These are phyloP conservation scores for Hybognathus amarus DNA, from an alignment of 2,797 vertebrate genomes.

Conservation along the genomic window DNA sequence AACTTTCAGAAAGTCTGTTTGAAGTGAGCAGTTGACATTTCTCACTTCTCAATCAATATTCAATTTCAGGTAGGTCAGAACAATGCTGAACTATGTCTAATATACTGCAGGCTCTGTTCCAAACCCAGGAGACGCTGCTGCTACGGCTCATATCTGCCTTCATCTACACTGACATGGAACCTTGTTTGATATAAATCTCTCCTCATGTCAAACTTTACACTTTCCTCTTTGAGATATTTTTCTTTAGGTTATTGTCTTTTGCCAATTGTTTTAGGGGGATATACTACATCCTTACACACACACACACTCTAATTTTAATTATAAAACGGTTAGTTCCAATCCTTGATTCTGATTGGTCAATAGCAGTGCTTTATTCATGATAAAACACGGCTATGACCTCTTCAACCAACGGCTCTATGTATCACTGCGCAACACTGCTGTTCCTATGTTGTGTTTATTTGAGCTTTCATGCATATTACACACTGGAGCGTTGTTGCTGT, in stretches of 20 bases:
- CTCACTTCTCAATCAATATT: slow-evolving; percentile 28
- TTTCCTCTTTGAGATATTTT: not conserved
- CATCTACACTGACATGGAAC: not conserved
- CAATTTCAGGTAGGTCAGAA: slow-evolving; percentile 31
- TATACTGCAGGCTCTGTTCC: not conserved
- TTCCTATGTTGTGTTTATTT: no score
- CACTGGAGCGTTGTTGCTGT: no score
- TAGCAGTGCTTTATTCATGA: no score
- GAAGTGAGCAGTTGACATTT: slow-evolving; percentile 2
- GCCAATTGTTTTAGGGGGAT: not conserved
- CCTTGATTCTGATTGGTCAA: no score
- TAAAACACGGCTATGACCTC: no score
- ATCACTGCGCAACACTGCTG: no score
- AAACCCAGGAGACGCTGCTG: not conserved
- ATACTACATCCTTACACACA: not conserved
- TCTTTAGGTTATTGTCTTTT: not conserved
- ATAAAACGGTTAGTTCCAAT: no score
- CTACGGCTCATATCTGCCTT: not conserved
- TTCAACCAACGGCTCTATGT: no score
- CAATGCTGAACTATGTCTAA: slow-evolving; percentile 4
- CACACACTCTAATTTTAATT: no score
- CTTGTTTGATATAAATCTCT: not conserved
- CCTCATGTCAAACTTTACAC: not conserved
- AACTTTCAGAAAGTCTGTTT: slow-evolving; percentile 9
- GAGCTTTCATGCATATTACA: no score